phyloP scores from a whole-genome alignment of 1,140 invertebrate genomes.

The Aradophagus sp. region DNA sequence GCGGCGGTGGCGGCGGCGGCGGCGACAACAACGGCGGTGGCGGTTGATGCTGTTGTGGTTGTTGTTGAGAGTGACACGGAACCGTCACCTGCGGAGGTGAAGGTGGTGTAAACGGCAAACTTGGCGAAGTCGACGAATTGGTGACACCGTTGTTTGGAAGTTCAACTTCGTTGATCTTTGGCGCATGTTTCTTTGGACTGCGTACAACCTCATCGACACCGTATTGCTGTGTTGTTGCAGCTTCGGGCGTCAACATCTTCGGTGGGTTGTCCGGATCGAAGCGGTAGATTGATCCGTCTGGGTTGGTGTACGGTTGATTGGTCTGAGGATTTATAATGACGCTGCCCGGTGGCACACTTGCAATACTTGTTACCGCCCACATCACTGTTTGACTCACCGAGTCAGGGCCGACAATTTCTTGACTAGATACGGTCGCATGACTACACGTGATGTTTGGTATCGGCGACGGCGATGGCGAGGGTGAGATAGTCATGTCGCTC shows the following conservation, averaged over 20 bases:
- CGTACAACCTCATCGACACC: conserved; percentile 33
- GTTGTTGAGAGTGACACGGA: conserved; percentile 6
- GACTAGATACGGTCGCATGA: conserved; percentile 70
- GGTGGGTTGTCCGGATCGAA: conserved; percentile 83
- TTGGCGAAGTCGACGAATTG: conserved; percentile 68
- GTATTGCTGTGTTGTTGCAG: no score
- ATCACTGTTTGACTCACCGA: conserved; percentile 76
- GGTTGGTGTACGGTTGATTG: conserved; percentile 69
- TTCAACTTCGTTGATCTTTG: conserved; percentile 18
- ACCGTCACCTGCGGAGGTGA: conserved; percentile 24
- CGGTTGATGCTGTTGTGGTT: conserved; percentile 9
- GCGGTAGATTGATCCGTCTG: conserved; percentile 79
- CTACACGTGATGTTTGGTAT: conserved; percentile 67
- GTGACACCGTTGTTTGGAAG: conserved; percentile 52
- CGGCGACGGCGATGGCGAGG: conserved; percentile 82
- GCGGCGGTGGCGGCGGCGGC: conserved; percentile 1
- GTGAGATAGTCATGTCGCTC: conserved; percentile 80
- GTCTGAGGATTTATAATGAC: conserved; percentile 90
- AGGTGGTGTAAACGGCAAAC: conserved; percentile 65
- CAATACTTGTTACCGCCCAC: conserved; percentile 90
- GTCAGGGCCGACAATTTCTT: conserved; percentile 63
- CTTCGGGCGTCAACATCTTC: conserved; percentile 68
- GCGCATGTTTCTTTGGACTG: conserved; percentile 31
- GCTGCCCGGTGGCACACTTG: conserved; percentile 87
- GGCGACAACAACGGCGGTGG: no score